Base-by-base conservation (phyloP, 2,888 invertebrate genomes). In the Limnephilus auricula region DNA sequence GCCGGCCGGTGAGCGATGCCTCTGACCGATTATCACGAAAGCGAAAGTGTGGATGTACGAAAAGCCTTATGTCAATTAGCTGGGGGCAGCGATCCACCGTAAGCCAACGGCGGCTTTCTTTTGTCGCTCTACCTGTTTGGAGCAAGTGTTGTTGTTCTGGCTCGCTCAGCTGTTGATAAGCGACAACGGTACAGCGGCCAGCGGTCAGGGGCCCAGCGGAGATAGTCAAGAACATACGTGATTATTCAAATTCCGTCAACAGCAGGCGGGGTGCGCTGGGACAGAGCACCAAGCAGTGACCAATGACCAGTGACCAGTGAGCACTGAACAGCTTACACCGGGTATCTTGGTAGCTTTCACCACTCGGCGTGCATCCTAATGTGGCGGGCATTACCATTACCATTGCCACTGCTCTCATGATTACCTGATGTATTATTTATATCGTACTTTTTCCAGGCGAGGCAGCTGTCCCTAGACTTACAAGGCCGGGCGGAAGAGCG, bases 21-120 rank as follows among this genome's bases (percentile, higher is more conserved):
- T 80, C 31, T 50, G 89, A 82, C 50, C 89, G 89, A 89, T 89
- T 89, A 89, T 82, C 89, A 45, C 82, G 31, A 89, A 89, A 89
- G 89, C 89, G 89, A 89, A 89, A 89, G 89, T 89, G 89, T 89
- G 15, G 45, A 40, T 32, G 79, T 79, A 79, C 40, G 89, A 89
- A 89, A 79, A 89, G 79, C 31, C 79, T 79, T 34, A 65, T 87
- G 87, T 34, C 87, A 34, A 87, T 87, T 65, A 65, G 87, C 34
- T n/a, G 65, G 65, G 65, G 85, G 87, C 30, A 50, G 65, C 65
- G 65, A 87, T 87, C 50, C 9, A 65, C 65, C 32, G 87, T 65
- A 65, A 87, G 87, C 50, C 78, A 65, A 78, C 45, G 79, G 89
- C 89, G 89, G 89, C 89, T 89, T 89, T 89, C 89, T 89, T 89